phyloP scores from a whole-genome alignment of 2,113 vertebrate species.

The Equus quagga region DNA sequence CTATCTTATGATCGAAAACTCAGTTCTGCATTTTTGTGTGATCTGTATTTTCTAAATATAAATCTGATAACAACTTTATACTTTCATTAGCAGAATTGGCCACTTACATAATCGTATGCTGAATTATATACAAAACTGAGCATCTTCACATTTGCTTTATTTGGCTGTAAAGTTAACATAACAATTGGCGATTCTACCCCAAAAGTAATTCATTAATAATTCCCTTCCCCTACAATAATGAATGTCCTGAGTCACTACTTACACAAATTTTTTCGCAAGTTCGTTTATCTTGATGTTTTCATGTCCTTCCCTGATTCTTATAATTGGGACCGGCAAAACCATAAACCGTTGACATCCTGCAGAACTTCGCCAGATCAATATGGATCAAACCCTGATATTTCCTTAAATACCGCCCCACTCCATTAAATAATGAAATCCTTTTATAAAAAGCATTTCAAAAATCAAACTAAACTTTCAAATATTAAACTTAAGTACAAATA shows the following conservation, averaged over 20 bases:
- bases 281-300: slow-evolving; percentile 13
- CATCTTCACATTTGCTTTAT: slow-evolving; percentile 29
- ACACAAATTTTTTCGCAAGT: not conserved
- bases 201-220: not conserved
- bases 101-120: not conserved
- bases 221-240: not conserved
- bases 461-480: not conserved
- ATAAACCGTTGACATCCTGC: not conserved
- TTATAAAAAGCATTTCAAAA: slow-evolving; percentile 44
- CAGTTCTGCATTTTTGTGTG: slow-evolving; percentile 25
- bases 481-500: not conserved
- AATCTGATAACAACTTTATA: not conserved
- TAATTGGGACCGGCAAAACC: not conserved
- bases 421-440: slow-evolving; percentile 6
- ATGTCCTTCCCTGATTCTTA: slow-evolving; percentile 24
- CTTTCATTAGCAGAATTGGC: not conserved
- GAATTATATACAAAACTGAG: not conserved
- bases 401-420: not conserved
- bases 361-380: not conserved
- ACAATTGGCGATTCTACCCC: not conserved
- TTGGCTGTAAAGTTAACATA: not conserved
- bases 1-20: slow-evolving; percentile 41
- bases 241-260: not conserved
- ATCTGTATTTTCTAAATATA: slow-evolving; percentile 40
- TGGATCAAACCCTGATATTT: not conserved